Percentiles rank a stretch among this genome's conserved stretches.
phyloP scores from a whole-genome alignment of 2,797 vertebrate genomes.

The Diglossa cyanea region DNA sequence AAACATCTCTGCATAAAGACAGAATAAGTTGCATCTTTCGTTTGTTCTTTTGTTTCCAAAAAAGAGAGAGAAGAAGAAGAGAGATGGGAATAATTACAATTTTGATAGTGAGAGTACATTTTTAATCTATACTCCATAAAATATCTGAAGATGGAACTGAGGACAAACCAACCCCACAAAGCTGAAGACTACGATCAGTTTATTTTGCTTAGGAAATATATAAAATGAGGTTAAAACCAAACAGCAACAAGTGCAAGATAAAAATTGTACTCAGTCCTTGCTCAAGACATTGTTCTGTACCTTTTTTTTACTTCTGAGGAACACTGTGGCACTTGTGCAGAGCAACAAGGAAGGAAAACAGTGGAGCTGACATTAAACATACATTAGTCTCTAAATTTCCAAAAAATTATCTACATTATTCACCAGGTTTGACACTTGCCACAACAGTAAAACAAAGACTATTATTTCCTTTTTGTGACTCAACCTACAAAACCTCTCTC shows the following conservation, averaged over 20 bases:
- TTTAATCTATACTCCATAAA: not conserved
- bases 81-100: not conserved
- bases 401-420: not conserved
- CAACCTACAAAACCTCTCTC: not conserved
- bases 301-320: not conserved
- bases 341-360: not conserved
- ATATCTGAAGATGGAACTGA: not conserved
- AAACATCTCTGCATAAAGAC: not conserved
- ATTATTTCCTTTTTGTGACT: not conserved
- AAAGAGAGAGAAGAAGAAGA: not conserved
- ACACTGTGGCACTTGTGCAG: not conserved
- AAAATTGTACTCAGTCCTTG: not conserved
- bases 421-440: not conserved
- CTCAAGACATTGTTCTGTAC: not conserved
- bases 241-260: not conserved
- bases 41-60: not conserved
- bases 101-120: not conserved
- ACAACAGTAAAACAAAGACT: not conserved
- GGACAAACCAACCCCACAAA: not conserved
- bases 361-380: not conserved
- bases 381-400: not conserved
- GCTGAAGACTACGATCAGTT: not conserved
- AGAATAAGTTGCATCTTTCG: not conserved
- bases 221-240: not conserved
- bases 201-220: not conserved